These are phyloP conservation scores for Plagodis dolabraria DNA, from an alignment of 2,888 invertebrate species.

Conservation along the genomic window DNA sequence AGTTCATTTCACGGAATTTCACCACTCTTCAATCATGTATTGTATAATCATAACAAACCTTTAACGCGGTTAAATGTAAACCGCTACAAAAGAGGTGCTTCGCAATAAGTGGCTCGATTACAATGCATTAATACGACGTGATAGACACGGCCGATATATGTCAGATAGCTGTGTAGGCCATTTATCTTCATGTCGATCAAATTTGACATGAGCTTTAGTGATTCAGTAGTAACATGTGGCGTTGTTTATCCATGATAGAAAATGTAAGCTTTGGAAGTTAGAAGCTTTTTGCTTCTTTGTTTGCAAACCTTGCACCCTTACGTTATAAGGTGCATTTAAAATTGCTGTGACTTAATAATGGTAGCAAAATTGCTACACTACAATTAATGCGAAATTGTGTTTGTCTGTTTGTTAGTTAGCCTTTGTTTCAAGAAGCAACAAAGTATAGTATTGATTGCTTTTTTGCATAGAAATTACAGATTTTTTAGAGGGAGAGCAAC, in stretches of 20 bases:
- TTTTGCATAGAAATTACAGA: too few relatives aligned
- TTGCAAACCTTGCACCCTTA: too few relatives aligned
- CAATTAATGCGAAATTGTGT: too few relatives aligned
- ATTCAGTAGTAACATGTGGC: conserved; percentile 1
- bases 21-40: not conserved
- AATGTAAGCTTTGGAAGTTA: not conserved
- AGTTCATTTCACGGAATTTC: too few relatives aligned
- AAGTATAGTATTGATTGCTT: too few relatives aligned
- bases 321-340: too few relatives aligned
- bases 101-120: conserved; percentile 54
- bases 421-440: too few relatives aligned
- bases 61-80: conserved; percentile 35
- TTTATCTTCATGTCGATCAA: conserved; percentile 62
- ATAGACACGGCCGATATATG: conserved; percentile 60
- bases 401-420: too few relatives aligned
- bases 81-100: conserved; percentile 47
- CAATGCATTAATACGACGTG: conserved; percentile 56
- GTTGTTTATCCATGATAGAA: not conserved
- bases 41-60: conserved; percentile 6
- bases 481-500: too few relatives aligned
- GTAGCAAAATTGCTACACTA: too few relatives aligned
- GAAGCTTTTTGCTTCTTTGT: not conserved
- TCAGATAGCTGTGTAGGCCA: conserved; percentile 51
- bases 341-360: too few relatives aligned
- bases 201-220: conserved; percentile 40